phyloP scores from a whole-genome alignment of 2,797 vertebrate species.

The Ciconia nigra region DNA sequence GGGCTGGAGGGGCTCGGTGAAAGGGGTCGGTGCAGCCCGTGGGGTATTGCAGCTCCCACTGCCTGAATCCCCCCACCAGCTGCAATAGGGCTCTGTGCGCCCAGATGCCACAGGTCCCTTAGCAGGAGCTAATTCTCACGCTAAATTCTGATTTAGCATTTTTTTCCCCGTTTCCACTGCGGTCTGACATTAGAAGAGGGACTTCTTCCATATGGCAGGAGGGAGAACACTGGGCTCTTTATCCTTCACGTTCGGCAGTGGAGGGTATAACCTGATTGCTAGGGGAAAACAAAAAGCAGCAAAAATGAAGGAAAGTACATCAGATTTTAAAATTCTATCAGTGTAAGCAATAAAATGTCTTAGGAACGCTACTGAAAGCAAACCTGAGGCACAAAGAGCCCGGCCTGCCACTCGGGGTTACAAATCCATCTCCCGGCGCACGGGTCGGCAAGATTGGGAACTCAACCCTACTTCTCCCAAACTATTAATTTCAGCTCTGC shows the following conservation, averaged over 20 bases:
- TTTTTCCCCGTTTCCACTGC: background rate
- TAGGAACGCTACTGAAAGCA: background rate
- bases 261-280: background rate
- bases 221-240: background rate
- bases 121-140: background rate
- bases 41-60: background rate
- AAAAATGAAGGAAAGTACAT: background rate
- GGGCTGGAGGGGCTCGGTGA: background rate
- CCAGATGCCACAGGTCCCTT: background rate
- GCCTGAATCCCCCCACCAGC: background rate
- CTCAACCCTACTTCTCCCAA: background rate
- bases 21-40: background rate
- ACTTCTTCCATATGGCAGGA: background rate
- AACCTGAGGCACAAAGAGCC: background rate
- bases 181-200: background rate
- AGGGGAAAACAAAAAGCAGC: background rate
- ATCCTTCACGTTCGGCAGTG: background rate
- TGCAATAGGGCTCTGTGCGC: background rate
- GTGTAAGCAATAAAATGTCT: background rate
- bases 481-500: background rate
- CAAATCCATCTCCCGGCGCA: background rate
- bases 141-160: background rate
- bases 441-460: background rate
- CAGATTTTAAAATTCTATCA: background rate
- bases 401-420: rapidly evolving